Evolutionary conservation across 1,140 invertebrate species (phyloP), one percentile per base, ranked within the genome.

Genomic region (Hesperophylax magnus): DNA sequence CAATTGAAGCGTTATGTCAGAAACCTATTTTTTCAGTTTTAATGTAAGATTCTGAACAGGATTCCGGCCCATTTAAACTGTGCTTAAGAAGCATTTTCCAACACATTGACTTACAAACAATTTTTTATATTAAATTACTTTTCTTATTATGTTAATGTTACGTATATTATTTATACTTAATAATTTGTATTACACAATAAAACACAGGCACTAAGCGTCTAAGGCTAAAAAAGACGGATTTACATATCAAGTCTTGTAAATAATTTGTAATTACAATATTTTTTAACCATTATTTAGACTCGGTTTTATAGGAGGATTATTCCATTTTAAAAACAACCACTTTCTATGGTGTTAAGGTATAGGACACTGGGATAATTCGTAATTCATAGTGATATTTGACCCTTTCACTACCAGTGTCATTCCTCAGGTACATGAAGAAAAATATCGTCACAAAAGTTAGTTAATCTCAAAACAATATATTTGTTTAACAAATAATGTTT

Each of bases 121-220:
- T 20, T 6, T n/a, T n/a, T n/a, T 22, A 20, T 60, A 60, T 11
- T 2, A 11, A 61, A 61, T 61, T 61, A 61, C 18, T 61, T 3
- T 61, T 61, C 58, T 22, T 61, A 61, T 20, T 14, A 22, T 61
- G 15, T 22, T 24, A 22, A 24, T 61, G 11, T 61, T 61, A 61
- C 24, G 24, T 24, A 61, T 61, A 61, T 61, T 24, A 24, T 22
- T 61, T 22, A 61, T 18, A 20, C 14, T 24, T 24, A 20, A 60
- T 60, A n/a, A n/a, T n/a, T n/a, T n/a, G n/a, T 60, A n/a, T 65
- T 65, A 27, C 27, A 65, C 3, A 34, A 27, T 17, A 14, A 9
- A 71, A 71, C 34, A 71, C 34, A 71, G 67, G 67, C 67, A 71
- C 67, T 71, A 71, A 71, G 67, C 67, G 67, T 18, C 67, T 71